Base-by-base conservation (phyloP, 2,797 vertebrate species). In the Tangara arthus region DNA sequence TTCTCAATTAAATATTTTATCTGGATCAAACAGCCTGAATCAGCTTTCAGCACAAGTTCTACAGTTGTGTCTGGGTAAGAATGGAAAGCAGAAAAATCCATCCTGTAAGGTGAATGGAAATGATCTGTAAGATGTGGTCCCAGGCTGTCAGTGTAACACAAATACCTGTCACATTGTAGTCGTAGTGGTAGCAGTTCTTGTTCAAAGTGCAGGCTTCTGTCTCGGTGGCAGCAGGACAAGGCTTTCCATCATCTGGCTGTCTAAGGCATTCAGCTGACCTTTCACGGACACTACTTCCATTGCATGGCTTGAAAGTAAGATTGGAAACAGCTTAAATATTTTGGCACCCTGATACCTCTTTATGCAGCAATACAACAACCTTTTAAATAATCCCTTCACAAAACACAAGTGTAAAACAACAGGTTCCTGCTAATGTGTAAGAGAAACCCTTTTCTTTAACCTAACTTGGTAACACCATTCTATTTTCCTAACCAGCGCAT, bases 91-190 rank as follows among this genome's bases (percentile, higher is more conserved):
- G 57, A 89, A 86, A 91, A 85, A 81, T 60, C 34, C 46, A 32
- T 71, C 41, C 72, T 60, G 32, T 28, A 50, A 59, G 16, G 19
- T 26, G 14, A 87, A 30, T 23, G 53, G 34, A 85, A 78, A 18
- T 11, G 27, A 81, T 7, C 18, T 11, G 7, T 9, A 41, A 79
- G 26, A 28, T 15, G 12, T 3, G 78, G 20, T 85, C 19, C 22
- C 22, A 55, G 19, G 20, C 27, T 68, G 23, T 44, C 68, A 42
- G 32, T 55, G 9, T 4, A 41, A 7, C 55, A 85, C 35, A 66
- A 70, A 56, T 97, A 99, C 99, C 99, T 98, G 99, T 99, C 96
- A 99, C 98, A 63, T 99, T 99, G 97, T 99, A 99, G 92, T 99
- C 98, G 96, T 99, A 99, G 97, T 99, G 99, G 98, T 98, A 99